Conservation (phyloP, 2,888 invertebrate genomes). For the Agonopterix alstromeriana region DNA sequence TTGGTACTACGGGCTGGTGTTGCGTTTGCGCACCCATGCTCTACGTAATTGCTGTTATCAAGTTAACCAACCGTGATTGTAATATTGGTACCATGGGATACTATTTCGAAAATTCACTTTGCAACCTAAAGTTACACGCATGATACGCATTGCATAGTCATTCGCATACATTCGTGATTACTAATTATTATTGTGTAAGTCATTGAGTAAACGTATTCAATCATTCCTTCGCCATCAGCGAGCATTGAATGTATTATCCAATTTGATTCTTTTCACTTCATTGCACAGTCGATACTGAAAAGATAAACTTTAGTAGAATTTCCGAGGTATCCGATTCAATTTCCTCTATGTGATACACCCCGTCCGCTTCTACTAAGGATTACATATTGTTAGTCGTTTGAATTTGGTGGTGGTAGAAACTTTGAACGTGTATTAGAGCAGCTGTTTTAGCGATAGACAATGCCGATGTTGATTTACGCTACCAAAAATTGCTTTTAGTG, state of each 20-base stretch:
- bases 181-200: too few species aligned
- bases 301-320: background rate
- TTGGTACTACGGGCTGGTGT: constrained; percentile 26
- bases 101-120: constrained; percentile 14
- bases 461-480: constrained; percentile 17
- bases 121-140: too few species aligned
- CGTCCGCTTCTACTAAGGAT: constrained; percentile 28
- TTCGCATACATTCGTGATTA: too few species aligned
- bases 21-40: constrained; percentile 55
- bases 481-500: constrained; percentile 20
- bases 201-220: too few species aligned
- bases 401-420: background rate
- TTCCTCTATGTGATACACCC: constrained; percentile 30
- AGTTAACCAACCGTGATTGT: constrained; percentile 28
- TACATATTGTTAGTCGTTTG: background rate
- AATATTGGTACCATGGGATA: constrained; percentile 6
- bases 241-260: too few species aligned
- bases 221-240: too few species aligned
- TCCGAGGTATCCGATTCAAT: constrained; percentile 28
- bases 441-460: background rate
- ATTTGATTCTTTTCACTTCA: constrained; percentile 1
- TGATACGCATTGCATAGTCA: too few species aligned
- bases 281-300: background rate
- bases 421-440: constrained; percentile 1
- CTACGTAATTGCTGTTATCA: constrained; percentile 47